Percentiles rank a stretch among this genome's conserved stretches.
phyloP scores from a whole-genome alignment of 2,888 invertebrate genomes.

The Sphaerolaimus hirsutus region DNA sequence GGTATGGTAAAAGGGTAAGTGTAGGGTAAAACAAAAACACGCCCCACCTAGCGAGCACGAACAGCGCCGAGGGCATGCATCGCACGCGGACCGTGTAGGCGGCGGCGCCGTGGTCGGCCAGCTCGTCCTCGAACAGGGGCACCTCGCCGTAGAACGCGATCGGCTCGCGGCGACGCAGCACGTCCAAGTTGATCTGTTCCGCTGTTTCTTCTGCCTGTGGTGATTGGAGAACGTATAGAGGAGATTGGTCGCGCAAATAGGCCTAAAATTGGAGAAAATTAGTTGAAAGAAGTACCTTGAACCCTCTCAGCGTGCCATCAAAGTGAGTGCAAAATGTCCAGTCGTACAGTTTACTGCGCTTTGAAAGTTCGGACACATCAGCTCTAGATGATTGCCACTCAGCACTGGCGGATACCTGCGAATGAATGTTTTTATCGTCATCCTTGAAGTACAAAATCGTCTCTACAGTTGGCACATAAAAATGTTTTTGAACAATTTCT shows the following conservation, averaged over 20 bases:
- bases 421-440: too few species aligned
- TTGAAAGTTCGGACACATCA: too few species aligned
- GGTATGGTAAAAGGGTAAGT: too few species aligned
- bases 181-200: conserved; percentile 57
- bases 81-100: conserved; percentile 43
- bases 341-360: background rate
- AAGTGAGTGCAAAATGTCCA: background rate
- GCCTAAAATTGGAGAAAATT: too few species aligned
- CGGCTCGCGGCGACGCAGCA: conserved; percentile 61
- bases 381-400: background rate
- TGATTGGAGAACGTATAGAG: too few species aligned
- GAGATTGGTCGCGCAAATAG: too few species aligned
- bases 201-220: too few species aligned
- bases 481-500: too few species aligned
- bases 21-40: too few species aligned
- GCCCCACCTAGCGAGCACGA: conserved; percentile 40
- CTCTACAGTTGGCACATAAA: too few species aligned
- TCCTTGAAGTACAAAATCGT: too few species aligned
- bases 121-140: conserved; percentile 82
- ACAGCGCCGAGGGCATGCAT: conserved; percentile 82
- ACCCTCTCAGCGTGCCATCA: background rate
- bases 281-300: background rate
- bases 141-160: conserved; percentile 82
- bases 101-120: conserved; percentile 90
- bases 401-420: background rate